phyloP scores from a whole-genome alignment of 92 coral and sea anemone genomes.

The Siderastrea siderea region DNA sequence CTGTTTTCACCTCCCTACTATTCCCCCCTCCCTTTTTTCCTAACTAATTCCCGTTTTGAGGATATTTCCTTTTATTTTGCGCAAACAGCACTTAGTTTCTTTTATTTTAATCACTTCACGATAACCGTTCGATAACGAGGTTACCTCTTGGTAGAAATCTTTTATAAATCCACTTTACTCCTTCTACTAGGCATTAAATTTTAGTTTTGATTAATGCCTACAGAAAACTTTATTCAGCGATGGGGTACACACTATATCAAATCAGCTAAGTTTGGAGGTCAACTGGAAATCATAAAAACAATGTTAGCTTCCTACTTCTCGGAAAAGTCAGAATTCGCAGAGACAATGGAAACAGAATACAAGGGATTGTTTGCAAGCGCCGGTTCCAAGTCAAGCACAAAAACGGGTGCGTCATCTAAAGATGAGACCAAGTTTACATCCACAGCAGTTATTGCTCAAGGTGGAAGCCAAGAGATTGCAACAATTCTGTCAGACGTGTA shows the following conservation, averaged over 20 bases:
- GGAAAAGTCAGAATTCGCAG: slow-evolving; percentile 40
- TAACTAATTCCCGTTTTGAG: too few relatives aligned
- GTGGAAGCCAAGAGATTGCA: slow-evolving; percentile 28
- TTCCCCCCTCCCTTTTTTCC: too few relatives aligned
- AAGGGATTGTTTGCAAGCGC: slow-evolving; percentile 53
- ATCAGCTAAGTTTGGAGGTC: slow-evolving; percentile 63
- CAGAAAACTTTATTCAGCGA: neutral
- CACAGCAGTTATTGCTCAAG: neutral
- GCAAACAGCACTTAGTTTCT: too few relatives aligned
- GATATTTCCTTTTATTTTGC: too few relatives aligned
- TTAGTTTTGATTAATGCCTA: neutral
- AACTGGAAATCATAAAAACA: slow-evolving; percentile 42
- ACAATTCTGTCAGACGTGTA: slow-evolving; percentile 27
- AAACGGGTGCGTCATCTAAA: neutral
- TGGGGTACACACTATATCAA: slow-evolving; percentile 56
- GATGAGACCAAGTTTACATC: slow-evolving; percentile 22
- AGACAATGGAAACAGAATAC: slow-evolving; percentile 39
- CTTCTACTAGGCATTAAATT: neutral
- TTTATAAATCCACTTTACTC: neutral
- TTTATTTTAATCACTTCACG: too few relatives aligned
- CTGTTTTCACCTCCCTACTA: too few relatives aligned
- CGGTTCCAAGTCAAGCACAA: slow-evolving; percentile 28
- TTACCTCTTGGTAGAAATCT: neutral
- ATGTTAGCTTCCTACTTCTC: slow-evolving; percentile 11
- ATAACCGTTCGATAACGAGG: too few relatives aligned